Evolutionary conservation across 2,888 invertebrate species (phyloP).

Genomic region (Agrochola lota): DNA sequence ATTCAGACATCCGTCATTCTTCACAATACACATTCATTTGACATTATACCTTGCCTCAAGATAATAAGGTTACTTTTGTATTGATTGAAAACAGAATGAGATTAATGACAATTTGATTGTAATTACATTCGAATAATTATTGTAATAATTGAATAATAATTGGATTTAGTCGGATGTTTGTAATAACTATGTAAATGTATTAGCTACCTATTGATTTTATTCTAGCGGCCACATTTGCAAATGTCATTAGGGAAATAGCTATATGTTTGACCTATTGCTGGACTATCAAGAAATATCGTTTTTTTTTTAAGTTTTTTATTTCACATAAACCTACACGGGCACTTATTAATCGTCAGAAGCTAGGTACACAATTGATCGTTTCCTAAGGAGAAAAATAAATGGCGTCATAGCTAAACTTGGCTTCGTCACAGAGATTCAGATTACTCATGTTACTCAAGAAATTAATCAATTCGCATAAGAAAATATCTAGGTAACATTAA

Average conservation of each 20-base stretch:
- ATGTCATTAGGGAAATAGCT: not conserved
- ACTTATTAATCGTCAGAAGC: too few species aligned
- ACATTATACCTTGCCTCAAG: slow-evolving; percentile 22
- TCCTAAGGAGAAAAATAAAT: not conserved
- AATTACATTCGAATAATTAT: slow-evolving; percentile 47
- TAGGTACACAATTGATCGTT: too few species aligned
- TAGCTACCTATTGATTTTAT: slow-evolving; percentile 5
- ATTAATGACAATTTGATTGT: slow-evolving; percentile 60
- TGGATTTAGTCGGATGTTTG: slow-evolving; percentile 39
- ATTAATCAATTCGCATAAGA: not conserved
- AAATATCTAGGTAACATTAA: not conserved
- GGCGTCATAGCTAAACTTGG: not conserved
- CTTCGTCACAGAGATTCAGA: not conserved
- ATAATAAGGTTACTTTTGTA: slow-evolving; percentile 17
- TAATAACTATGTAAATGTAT: slow-evolving; percentile 43
- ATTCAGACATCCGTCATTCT: slow-evolving; percentile 63
- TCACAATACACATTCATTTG: slow-evolving; percentile 31
- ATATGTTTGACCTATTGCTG: too few species aligned
- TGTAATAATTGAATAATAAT: slow-evolving; percentile 56
- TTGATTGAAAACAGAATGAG: not conserved
- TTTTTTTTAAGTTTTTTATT: too few species aligned
- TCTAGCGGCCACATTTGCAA: not conserved
- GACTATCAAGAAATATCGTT: too few species aligned
- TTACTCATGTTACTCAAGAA: not conserved
- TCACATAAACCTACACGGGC: too few species aligned